Percentiles rank a stretch among this genome's conserved stretches.
Conservation (phyloP, 2,888 invertebrate genomes). For the Nezara viridula region DNA sequence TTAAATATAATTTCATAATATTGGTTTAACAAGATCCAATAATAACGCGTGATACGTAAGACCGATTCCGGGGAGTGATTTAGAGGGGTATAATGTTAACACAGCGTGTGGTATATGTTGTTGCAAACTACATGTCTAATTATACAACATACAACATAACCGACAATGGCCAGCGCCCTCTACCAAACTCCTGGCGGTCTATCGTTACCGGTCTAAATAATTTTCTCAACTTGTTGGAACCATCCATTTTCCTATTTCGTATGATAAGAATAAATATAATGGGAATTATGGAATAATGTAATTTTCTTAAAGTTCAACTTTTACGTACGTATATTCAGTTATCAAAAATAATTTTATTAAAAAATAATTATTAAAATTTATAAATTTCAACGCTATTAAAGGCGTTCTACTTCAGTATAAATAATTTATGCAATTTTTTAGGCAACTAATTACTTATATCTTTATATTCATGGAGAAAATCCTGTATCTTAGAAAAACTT, state of each 20-base stretch:
- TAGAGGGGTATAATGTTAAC: not conserved
- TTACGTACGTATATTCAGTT: too few species aligned
- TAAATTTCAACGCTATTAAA: too few species aligned
- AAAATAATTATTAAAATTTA: too few species aligned
- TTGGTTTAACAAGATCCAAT: not conserved
- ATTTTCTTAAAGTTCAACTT: too few species aligned
- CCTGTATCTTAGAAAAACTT: too few species aligned
- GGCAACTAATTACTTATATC: too few species aligned
- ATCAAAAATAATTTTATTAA: too few species aligned
- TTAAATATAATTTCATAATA: not conserved
- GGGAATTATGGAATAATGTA: too few species aligned
- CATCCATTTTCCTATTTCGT: not conserved
- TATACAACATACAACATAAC: not conserved
- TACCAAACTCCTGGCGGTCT: not conserved
- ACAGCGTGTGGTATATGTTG: not conserved
- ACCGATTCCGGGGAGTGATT: not conserved
- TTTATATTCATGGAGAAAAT: too few species aligned
- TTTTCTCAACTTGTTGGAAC: not conserved
- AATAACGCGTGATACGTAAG: not conserved
- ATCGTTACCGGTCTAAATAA: not conserved
- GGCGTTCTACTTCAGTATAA: too few species aligned
- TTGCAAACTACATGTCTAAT: conserved; percentile 19
- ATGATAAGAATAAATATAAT: not conserved
- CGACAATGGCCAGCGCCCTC: not conserved
- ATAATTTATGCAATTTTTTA: too few species aligned